Evolutionary conservation across 2,797 vertebrate species (phyloP).

Genomic region (Myotis daubentonii): DNA sequence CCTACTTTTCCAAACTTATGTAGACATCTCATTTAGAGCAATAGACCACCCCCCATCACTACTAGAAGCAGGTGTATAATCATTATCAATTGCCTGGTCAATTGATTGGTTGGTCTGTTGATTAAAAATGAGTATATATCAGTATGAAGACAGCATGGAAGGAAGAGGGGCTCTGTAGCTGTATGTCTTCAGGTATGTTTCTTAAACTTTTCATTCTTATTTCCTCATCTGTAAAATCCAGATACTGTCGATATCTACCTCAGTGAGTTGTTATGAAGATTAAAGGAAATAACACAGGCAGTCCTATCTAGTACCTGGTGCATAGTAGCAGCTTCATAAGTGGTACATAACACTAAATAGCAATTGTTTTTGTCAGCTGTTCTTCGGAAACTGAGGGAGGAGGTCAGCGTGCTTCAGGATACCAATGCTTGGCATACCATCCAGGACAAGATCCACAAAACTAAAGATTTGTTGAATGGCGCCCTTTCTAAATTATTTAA

Average conservation of each 20-base stretch:
- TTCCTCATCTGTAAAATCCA: background rate
- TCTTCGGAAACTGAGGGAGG: accelerated
- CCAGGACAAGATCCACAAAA: accelerated
- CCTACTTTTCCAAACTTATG: background rate
- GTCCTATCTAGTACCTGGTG: background rate
- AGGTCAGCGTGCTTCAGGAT: accelerated
- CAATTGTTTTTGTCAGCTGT: background rate
- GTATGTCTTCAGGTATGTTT: background rate
- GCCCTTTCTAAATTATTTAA: accelerated
- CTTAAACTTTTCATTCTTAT: background rate
- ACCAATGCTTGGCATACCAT: accelerated
- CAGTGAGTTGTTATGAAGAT: background rate
- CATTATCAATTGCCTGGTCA: background rate
- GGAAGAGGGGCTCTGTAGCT: background rate
- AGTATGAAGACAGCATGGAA: background rate
- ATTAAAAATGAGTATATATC: background rate
- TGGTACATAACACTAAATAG: background rate
- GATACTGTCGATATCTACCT: background rate
- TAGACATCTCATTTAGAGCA: background rate
- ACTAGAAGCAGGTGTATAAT: background rate
- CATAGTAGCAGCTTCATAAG: background rate
- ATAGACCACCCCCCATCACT: background rate
- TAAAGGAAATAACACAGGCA: background rate
- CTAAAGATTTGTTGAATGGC: accelerated
- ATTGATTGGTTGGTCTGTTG: background rate